These are phyloP conservation scores for Suillia variegata DNA, from an alignment of 2,888 invertebrate species.

Conservation along the genomic window DNA sequence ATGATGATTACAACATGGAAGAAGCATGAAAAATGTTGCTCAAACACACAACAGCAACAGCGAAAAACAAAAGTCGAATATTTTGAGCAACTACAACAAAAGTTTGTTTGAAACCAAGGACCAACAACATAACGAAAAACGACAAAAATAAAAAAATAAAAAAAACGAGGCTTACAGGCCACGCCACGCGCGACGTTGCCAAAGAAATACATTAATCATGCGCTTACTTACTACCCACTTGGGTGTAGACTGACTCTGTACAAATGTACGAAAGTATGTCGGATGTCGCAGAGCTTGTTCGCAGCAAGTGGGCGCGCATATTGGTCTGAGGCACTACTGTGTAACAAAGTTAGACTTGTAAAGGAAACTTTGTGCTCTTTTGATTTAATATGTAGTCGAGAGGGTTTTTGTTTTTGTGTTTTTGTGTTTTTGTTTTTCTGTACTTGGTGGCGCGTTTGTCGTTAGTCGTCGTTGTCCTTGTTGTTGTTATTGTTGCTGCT, in stretches of 20 bases:
- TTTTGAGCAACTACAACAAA: too few relatives aligned
- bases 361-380: background rate
- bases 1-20: background rate
- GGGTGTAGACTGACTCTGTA: background rate
- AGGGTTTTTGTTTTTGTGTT: too few relatives aligned
- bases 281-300: background rate
- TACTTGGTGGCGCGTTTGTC: too few relatives aligned
- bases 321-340: background rate
- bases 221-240: constrained; percentile 3
- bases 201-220: constrained; percentile 14
- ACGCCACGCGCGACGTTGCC: too few relatives aligned
- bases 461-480: too few relatives aligned
- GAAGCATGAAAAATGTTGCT: background rate
- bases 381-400: too few relatives aligned
- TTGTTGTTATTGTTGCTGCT: too few relatives aligned
- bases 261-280: background rate
- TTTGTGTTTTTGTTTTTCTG: too few relatives aligned
- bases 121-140: background rate
- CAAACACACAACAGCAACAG: background rate
- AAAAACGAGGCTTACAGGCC: too few relatives aligned
- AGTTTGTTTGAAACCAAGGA: background rate
- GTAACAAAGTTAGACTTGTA: constrained; percentile 1
- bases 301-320: background rate
- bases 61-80: background rate
- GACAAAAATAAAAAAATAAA: background rate